Evolutionary conservation across 2,888 invertebrate species (phyloP).

Genomic region (Drosophila melanosoma): DNA sequence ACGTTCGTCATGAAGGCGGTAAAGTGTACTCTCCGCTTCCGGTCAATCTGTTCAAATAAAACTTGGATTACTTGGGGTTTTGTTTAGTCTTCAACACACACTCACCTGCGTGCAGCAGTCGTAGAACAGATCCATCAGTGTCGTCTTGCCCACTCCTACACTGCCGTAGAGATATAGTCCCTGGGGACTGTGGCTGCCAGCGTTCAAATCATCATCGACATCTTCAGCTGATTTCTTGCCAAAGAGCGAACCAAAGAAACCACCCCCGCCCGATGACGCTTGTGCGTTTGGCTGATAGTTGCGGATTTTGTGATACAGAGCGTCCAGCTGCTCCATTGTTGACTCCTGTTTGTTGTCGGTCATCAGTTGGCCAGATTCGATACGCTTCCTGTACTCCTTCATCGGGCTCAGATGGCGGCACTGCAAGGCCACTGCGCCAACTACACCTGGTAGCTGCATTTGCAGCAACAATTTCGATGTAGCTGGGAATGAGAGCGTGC

Average conservation of each 20-base stretch:
- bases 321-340: conserved; percentile 89
- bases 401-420: conserved; percentile 84
- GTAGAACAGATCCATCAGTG: conserved; percentile 99
- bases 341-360: conserved; percentile 90
- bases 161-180: conserved; percentile 96
- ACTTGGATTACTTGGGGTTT: conserved; percentile 2
- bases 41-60: conserved; percentile 86
- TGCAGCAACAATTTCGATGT: conserved; percentile 38
- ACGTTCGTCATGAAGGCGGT: conserved; percentile 99
- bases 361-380: conserved; percentile 87
- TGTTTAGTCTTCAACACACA: not conserved
- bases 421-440: conserved; percentile 57
- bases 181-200: conserved; percentile 75
- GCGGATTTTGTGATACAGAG: conserved; percentile 86
- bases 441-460: conserved; percentile 5
- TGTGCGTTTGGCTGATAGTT: conserved; percentile 64
- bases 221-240: conserved; percentile 34
- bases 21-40: conserved; percentile 95
- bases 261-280: conserved; percentile 37
- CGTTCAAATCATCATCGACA: conserved; percentile 57
- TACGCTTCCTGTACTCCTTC: conserved; percentile 86
- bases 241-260: conserved; percentile 64
- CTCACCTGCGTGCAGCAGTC: conserved; percentile 88
- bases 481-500: conserved; percentile 30
- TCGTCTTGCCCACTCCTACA: conserved; percentile 98